Evolutionary conservation across 2,888 invertebrate species (phyloP).

Genomic region (Sarcophaga rosellei): DNA sequence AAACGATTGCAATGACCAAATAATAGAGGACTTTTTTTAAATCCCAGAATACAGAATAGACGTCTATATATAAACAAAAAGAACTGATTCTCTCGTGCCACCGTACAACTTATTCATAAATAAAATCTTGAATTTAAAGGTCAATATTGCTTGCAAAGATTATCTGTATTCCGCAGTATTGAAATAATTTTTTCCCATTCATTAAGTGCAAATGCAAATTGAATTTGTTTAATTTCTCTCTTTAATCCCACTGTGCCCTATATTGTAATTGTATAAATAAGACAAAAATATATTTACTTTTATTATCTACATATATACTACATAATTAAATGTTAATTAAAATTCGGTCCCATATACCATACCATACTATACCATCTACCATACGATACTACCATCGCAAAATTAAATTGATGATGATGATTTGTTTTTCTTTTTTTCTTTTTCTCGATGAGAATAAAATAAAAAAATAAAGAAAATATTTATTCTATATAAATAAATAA

Average conservation of each 20-base stretch:
- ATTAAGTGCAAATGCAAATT: too few species aligned
- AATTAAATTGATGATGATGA: not conserved
- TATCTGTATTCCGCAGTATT: too few species aligned
- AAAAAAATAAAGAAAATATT: not conserved
- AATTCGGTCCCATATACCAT: conserved; percentile 46
- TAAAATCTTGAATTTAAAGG: too few species aligned
- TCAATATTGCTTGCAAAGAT: too few species aligned
- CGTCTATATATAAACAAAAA: too few species aligned
- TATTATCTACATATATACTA: conserved; percentile 48
- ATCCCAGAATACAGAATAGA: too few species aligned
- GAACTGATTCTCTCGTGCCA: too few species aligned
- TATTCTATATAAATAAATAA: too few species aligned
- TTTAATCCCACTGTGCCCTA: conserved; percentile 26
- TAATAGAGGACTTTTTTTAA: too few species aligned
- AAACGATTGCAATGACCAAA: too few species aligned
- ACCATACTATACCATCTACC: conserved; percentile 5
- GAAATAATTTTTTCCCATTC: too few species aligned
- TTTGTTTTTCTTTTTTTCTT: not conserved
- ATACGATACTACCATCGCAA: not conserved
- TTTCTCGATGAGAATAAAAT: not conserved
- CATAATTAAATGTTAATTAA: conserved; percentile 17
- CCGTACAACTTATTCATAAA: too few species aligned
- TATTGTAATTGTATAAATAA: not conserved
- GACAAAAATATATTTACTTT: conserved; percentile 25
- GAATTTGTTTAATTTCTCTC: not conserved